Percentiles rank a stretch among this genome's conserved stretches.
Conservation (phyloP, 35 echinoderm and acorn worm species). For the Anneissia japonica region DNA sequence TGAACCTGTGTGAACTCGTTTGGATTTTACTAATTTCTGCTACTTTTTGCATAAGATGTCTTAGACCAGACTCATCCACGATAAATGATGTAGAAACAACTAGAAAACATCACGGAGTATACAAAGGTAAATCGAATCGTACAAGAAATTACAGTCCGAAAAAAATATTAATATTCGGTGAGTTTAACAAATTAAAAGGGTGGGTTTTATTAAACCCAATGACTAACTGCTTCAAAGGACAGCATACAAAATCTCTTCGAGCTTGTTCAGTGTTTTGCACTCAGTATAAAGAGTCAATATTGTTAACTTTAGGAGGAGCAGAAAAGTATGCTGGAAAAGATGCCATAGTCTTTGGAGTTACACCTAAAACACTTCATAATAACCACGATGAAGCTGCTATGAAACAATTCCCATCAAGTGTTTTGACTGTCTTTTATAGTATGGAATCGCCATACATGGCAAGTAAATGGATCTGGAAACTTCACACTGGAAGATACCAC, state of each 20-base stretch:
- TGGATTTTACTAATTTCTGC: too few relatives aligned
- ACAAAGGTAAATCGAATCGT: not conserved
- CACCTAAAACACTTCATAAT: conserved; percentile 37
- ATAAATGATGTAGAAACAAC: too few relatives aligned
- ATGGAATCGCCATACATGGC: conserved; percentile 51
- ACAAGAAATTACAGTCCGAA: not conserved
- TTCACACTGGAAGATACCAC: conserved; percentile 31
- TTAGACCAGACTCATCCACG: too few relatives aligned
- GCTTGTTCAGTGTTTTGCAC: conserved; percentile 39
- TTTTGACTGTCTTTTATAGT: conserved; percentile 54
- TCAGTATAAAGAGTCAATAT: conserved; percentile 5
- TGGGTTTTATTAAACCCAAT: conserved; percentile 49
- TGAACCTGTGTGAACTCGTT: too few relatives aligned
- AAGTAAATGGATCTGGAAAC: conserved; percentile 47
- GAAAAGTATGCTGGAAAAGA: conserved; percentile 28
- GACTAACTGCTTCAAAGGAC: conserved; percentile 9
- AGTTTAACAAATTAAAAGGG: conserved; percentile 21
- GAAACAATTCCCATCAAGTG: not conserved
- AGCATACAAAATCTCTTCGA: not conserved
- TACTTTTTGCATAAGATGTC: too few relatives aligned
- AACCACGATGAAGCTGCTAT: conserved; percentile 6
- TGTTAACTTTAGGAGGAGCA: conserved; percentile 16
- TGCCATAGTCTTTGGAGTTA: conserved; percentile 52
- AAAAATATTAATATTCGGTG: conserved; percentile 32
- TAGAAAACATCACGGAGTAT: too few relatives aligned